Evolutionary conservation across 2,113 vertebrate genomes (phyloP).

Genomic region (Anoura caudifer): DNA sequence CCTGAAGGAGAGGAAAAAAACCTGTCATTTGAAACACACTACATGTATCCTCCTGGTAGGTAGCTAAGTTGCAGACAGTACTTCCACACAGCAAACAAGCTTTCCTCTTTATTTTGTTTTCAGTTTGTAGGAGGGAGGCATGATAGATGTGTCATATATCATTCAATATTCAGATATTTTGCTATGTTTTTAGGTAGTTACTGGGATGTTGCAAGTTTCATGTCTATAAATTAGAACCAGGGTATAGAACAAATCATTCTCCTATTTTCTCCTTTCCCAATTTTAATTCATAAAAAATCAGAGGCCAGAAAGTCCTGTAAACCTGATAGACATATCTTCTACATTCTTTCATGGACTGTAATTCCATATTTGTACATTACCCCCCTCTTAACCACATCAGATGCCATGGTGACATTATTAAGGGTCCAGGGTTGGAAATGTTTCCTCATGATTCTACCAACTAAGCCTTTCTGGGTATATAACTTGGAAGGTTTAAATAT

Average conservation of each 20-base stretch:
- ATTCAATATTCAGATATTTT: conserved; percentile 33
- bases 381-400: neutral
- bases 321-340: neutral
- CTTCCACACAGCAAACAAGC: conserved; percentile 25
- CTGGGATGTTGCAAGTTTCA: conserved; percentile 23
- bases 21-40: conserved; percentile 49
- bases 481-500: neutral
- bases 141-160: neutral
- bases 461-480: neutral
- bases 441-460: neutral
- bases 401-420: neutral
- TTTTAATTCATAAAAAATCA: conserved; percentile 40
- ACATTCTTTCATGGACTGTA: neutral
- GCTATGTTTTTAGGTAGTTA: neutral
- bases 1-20: conserved; percentile 41
- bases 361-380: neutral
- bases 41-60: neutral
- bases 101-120: neutral
- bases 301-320: conserved; percentile 22
- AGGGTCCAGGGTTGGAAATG: neutral
- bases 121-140: neutral
- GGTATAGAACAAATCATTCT: conserved; percentile 9
- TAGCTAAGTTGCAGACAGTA: conserved; percentile 66
- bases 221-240: neutral
- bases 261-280: neutral